phyloP scores from a whole-genome alignment of 2,888 invertebrate species.

The Melipona bicolor region DNA sequence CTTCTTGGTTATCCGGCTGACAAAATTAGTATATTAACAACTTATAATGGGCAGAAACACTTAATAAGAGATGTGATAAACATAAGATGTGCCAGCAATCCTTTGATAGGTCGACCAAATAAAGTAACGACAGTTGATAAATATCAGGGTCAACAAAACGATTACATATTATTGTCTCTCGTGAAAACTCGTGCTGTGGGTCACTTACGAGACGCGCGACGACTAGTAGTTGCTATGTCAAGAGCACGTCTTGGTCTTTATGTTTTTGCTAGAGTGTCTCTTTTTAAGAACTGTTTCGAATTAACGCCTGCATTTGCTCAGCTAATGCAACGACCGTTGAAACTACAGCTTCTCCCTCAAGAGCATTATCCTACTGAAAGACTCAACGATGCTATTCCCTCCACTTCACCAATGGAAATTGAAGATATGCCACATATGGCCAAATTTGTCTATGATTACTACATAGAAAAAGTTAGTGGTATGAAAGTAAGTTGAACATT shows the following conservation, averaged over 20 bases:
- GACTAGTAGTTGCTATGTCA: conserved; percentile 99
- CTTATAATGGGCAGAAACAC: conserved; percentile 99
- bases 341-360: conserved; percentile 91
- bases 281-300: conserved; percentile 99
- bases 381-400: conserved; percentile 83
- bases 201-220: conserved; percentile 97
- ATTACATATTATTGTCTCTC: conserved; percentile 97
- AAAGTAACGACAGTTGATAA: conserved; percentile 99
- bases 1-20: conserved; percentile 98
- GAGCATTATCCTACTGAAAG: conserved; percentile 92
- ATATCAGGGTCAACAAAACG: conserved; percentile 99
- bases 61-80: conserved; percentile 98
- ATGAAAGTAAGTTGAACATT: conserved; percentile 85
- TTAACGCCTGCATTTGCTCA: conserved; percentile 97
- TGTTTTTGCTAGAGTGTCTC: conserved; percentile 95
- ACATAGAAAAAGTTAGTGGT: conserved; percentile 90
- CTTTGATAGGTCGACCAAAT: conserved; percentile 96
- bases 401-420: conserved; percentile 86
- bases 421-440: conserved; percentile 98
- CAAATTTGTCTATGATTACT: conserved; percentile 96
- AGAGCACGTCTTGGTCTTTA: conserved; percentile 98
- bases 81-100: conserved; percentile 96
- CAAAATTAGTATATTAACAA: conserved; percentile 98
- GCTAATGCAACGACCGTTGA: conserved; percentile 92
- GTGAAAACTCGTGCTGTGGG: conserved; percentile 99